Percentiles rank a stretch among this genome's conserved stretches.
Conservation (phyloP, 2,888 invertebrate genomes). For the Osmoderma eremita region DNA sequence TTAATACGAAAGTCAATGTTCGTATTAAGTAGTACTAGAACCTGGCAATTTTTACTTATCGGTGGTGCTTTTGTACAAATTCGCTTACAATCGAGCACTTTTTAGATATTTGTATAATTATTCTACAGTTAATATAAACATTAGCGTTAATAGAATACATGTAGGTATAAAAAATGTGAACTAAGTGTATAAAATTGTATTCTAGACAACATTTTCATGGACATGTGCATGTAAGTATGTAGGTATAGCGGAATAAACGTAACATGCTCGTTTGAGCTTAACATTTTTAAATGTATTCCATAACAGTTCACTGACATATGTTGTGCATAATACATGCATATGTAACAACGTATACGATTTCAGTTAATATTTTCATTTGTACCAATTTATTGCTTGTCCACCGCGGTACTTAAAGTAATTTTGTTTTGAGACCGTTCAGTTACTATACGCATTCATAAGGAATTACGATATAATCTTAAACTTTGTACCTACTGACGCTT, state of each 20-base stretch:
- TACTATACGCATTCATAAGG: conserved; percentile 9
- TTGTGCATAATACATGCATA: conserved; percentile 7
- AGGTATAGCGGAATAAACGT: conserved; percentile 2
- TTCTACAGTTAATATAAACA: too few species aligned
- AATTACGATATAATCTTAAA: conserved; percentile 29
- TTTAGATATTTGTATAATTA: too few species aligned
- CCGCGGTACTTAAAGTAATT: background rate
- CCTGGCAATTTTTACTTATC: too few species aligned
- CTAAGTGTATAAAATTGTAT: background rate
- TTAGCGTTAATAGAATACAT: too few species aligned
- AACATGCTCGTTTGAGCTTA: conserved; percentile 6
- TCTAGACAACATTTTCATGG: conserved; percentile 5
- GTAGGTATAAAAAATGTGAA: too few species aligned
- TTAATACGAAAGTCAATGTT: too few species aligned
- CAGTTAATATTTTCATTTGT: conserved; percentile 25
- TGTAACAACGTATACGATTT: conserved; percentile 8
- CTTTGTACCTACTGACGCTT: conserved; percentile 36
- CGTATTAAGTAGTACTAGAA: too few species aligned
- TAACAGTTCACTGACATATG: conserved; percentile 26
- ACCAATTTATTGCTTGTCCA: background rate
- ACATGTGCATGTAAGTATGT: background rate
- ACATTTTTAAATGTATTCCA: background rate
- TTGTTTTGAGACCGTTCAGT: conserved; percentile 21
- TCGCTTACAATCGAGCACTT: too few species aligned
- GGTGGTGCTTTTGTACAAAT: too few species aligned